Evolutionary conservation across 2,113 vertebrate species (phyloP), one percentile per base, ranked within the genome.

Genomic region (Spermophilus dauricus): DNA sequence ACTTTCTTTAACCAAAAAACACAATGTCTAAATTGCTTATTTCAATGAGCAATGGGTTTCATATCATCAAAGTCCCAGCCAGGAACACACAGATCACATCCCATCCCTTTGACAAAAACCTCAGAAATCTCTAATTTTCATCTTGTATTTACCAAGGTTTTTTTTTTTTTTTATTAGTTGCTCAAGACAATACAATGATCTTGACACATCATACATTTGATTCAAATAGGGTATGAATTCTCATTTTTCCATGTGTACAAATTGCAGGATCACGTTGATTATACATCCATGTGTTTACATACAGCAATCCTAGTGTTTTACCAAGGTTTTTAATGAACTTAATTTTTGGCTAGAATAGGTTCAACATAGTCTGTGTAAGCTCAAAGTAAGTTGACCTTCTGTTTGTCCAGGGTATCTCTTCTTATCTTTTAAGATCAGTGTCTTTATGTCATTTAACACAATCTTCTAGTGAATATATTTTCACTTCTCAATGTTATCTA

Each of bases 1-100:
- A 51, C 5, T 95, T 97, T 96, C 84, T 97, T 96, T 89, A 95
- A 95, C 96, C 39, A 51, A 84, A 72, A 94, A 94, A 88, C 91
- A 73, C 28, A 65, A 92, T 39, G 67, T 72, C 83, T 85, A 51
- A 26, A 69, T 30, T 67, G 24, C 82, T 98, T 76, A 22, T 42
- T 76, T 56, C 53, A 92, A 5, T 0, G 85, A 83, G 56, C 78
- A 95, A 32, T 63, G 20, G 45, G 5, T 61, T 8, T 2, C n/a
- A 3, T 72, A 28, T 82, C 81, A 94, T 89, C 58, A 85, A 70
- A 92, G 90, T 45, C 56, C 24, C 16, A 76, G 88, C 28, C 39
- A 72, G 0, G 4, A 39, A 12, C 28, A 72, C 65, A 39, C 37
- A 69, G 70, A 10, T 72, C 22, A 2, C 4, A 58, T 56, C 22